Evolutionary conservation across 2,888 invertebrate species (phyloP), one percentile per base, ranked within the genome.

Genomic region (Sminthurinus aureus): DNA sequence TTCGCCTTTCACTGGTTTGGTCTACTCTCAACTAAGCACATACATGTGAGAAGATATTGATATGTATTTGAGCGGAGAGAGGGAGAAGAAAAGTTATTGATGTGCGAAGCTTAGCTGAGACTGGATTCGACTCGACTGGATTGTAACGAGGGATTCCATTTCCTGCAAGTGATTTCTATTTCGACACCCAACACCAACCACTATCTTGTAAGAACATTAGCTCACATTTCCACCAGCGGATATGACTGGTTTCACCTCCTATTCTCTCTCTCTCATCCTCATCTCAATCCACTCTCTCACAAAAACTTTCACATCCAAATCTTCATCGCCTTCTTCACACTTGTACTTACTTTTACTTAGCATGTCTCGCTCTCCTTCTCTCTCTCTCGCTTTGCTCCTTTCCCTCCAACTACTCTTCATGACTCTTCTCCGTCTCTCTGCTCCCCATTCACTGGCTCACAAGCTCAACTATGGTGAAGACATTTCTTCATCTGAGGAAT

Each of bases 211-310:
- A 85, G 85, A 87, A 86, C 87, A 88, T 88, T 87, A 88, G 87
- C 88, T 87, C 86, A 85, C 85, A 86, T 87, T 88, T 87, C 88
- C 87, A 87, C 84, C 83, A 38, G 83, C 86, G 88, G 88, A 88
- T 86, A 88, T 87, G 84, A 86, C 88, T 87, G 82, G 85, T 87
- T 87, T 87, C 88, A 88, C 88, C 88, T 87, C 86, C 87, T 85
- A 84, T 81, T 81, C 74, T 74, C 74, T 20, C 80, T 58, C 73
- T 77, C 79, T 52, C 71, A 22, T 67, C 38, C 75, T 75, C 75
- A 20, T 75, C 75, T 50, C 51, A 22, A 15, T 51, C 24, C 8
- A 75, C 52, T 58, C 58, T 74, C 24, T 13, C 18, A 24, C 22
- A 71, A 71, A 71, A 71, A 22, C 71, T 71, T 71, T 71, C 71